These are phyloP conservation scores for Agrilus planipennis DNA, from an alignment of 1,140 invertebrate species.

Conservation along the genomic window DNA sequence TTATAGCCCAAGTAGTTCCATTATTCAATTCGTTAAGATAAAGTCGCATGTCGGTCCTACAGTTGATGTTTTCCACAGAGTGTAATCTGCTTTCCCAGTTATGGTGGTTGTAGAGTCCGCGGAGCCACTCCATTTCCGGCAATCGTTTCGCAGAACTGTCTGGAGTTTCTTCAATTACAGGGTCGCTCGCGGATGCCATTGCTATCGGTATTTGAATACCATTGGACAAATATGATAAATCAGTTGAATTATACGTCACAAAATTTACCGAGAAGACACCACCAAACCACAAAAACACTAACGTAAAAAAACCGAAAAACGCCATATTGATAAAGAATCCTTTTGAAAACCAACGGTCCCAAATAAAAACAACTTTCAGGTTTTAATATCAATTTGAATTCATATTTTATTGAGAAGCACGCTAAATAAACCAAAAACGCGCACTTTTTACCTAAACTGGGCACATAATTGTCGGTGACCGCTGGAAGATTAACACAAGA, in stretches of 20 bases:
- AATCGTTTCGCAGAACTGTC: constrained; percentile 6
- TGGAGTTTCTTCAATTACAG: constrained; percentile 8
- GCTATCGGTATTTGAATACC: constrained; percentile 29
- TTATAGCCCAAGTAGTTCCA: constrained; percentile 53
- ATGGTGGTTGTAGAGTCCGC: constrained; percentile 50
- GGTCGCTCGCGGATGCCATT: constrained; percentile 11
- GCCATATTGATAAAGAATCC: too few relatives aligned
- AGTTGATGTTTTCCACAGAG: constrained; percentile 37
- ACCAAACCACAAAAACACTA: too few relatives aligned
- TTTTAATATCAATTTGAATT: too few relatives aligned
- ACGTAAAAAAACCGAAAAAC: too few relatives aligned
- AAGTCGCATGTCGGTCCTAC: constrained; percentile 40
- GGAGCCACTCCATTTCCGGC: constrained; percentile 48
- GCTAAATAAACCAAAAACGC: too few relatives aligned
- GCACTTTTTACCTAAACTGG: too few relatives aligned
- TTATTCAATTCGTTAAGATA: constrained; percentile 44
- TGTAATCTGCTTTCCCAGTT: constrained; percentile 40
- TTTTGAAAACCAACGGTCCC: too few relatives aligned
- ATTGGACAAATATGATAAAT: constrained; percentile 28
- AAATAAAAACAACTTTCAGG: too few relatives aligned
- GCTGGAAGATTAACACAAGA: too few relatives aligned
- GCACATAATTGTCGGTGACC: too few relatives aligned
- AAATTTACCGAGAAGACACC: too few relatives aligned
- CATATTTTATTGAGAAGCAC: too few relatives aligned
- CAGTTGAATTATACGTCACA: constrained; percentile 27